Percentiles rank a stretch among this genome's conserved stretches.
Conservation (phyloP, 2,888 invertebrate species). For the Leucoptera coffeella region DNA sequence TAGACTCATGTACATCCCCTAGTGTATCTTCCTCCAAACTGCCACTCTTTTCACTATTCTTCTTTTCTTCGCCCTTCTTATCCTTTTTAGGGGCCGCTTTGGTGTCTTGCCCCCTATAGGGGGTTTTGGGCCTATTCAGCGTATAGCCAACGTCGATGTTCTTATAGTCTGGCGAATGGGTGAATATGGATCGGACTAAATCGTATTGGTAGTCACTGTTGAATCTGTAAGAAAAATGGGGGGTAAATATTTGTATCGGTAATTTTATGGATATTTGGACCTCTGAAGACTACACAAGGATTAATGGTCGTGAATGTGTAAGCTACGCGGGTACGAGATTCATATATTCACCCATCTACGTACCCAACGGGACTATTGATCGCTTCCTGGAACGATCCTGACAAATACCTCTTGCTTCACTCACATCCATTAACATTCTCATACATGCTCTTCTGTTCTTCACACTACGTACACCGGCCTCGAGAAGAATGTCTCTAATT, state of each 20-base stretch:
- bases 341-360: no score
- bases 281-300: neutral
- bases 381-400: no score
- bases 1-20: neutral
- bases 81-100: conserved; percentile 18
- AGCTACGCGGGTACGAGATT: no score
- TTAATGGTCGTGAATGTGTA: no score
- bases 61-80: conserved; percentile 11
- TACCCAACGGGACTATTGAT: no score
- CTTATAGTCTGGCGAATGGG: conserved; percentile 22
- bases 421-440: no score
- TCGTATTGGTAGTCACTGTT: conserved; percentile 38
- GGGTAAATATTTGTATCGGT: neutral
- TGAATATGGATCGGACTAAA: conserved; percentile 29
- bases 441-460: no score
- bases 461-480: no score
- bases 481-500: no score
- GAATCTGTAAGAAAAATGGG: conserved; percentile 14
- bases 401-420: no score
- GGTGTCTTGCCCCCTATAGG: conserved; percentile 17
- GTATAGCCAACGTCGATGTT: conserved; percentile 24
- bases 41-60: conserved; percentile 7
- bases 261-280: neutral
- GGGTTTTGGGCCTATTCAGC: conserved; percentile 20
- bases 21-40: neutral